Evolutionary conservation across 2,797 vertebrate genomes (phyloP), one percentile per base, ranked within the genome.

Genomic region (Leptodactylus fallax): DNA sequence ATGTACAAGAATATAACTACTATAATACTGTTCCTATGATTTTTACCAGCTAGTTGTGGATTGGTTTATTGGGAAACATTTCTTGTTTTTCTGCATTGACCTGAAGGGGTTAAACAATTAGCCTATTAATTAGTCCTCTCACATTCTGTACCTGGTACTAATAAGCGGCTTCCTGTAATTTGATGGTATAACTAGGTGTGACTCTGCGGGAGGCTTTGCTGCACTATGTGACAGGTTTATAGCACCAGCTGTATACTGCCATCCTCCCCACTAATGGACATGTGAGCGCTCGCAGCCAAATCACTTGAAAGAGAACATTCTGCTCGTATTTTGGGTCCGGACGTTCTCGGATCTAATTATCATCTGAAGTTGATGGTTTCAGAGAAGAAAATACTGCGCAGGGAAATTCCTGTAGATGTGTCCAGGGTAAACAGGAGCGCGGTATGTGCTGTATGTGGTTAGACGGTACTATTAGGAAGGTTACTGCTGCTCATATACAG

Each of bases 251-350:
- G 65, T 49, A 45, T 7, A 14, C 53, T 47, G 5, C 63, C 49
- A 19, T 12, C 25, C 76, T 45, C 49, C 60, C 23, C 74, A 27
- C 60, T 79, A 47, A 23, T 86, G 61, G 58, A 79, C n/a, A 55
- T 71, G 11, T 80, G 63, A 67, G 71, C 21, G 45, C 47, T 65
- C 63, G 8, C 61, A 53, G 76, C 61, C 76, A 86, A 56, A 79
- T 79, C 45, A 69, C 60, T 53, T 86, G 61, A 79, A 79, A 69
- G 85, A 79, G 85, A 58, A 51, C 85, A 79, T 69, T 79, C 67
- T 79, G 49, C 76, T 79, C 49, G 47, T 65, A 8, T 76, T 72
- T 47, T 55, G 47, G 72, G 61, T 13, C 60, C 25, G 58, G 58
- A 78, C 56, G 51, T 60, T 69, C 76, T 69, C 17, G 58, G 53